Conservation (phyloP, 2,888 invertebrate species). For the Isotomurus palustris region DNA sequence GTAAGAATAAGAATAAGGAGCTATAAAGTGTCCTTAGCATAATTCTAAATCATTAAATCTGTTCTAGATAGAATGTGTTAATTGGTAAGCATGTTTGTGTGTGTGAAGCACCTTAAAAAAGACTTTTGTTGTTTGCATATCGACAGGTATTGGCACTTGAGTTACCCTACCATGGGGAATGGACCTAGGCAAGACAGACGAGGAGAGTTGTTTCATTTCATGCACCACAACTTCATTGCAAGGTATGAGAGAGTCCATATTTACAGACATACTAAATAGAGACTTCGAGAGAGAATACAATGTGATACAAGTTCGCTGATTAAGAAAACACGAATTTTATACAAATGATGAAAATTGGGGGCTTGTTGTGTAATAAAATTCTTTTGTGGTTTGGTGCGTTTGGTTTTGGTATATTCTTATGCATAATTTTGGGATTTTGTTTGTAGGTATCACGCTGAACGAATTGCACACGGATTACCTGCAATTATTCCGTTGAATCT, state of each 20-base stretch:
- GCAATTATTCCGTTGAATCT: constrained; percentile 19
- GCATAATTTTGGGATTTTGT: neutral
- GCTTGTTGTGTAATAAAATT: neutral
- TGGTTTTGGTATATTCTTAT: neutral
- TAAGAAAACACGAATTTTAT: neutral
- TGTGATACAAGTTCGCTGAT: too few species aligned
- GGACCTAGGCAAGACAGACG: constrained; percentile 21
- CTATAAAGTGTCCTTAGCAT: too few species aligned
- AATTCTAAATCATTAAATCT: too few species aligned
- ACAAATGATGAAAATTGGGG: neutral
- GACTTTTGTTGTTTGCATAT: neutral
- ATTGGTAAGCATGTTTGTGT: too few species aligned
- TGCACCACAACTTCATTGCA: constrained; percentile 68
- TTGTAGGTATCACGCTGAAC: constrained; percentile 24
- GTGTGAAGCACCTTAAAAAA: too few species aligned
- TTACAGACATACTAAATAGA: neutral
- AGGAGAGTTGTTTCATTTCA: constrained; percentile 74
- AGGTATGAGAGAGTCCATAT: constrained; percentile 51
- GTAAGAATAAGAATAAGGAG: neutral
- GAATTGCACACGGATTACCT: constrained; percentile 21
- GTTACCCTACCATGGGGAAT: constrained; percentile 20
- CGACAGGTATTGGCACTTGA: constrained; percentile 24
- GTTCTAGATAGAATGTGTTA: too few species aligned
- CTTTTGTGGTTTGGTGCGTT: neutral
- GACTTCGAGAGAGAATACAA: neutral